Evolutionary conservation across 2,888 invertebrate species (phyloP).

Genomic region (Nemotelus nigrinus): DNA sequence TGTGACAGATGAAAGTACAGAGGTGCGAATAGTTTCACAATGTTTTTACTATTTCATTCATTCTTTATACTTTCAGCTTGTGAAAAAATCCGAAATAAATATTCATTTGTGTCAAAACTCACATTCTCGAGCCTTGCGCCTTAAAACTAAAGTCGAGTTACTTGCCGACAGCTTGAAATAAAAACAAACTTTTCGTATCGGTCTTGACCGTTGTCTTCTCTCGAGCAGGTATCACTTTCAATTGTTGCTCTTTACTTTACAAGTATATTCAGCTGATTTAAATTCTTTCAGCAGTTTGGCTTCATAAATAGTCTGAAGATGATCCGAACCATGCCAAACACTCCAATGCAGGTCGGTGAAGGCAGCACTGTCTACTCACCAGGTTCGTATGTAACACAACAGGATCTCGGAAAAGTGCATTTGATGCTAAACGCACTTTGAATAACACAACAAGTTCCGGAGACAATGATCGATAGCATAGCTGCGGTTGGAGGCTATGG

Average conservation of each 20-base stretch:
- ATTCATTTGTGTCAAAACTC: conserved; percentile 90
- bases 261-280: not conserved
- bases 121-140: conserved; percentile 72
- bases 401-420: conserved; percentile 70
- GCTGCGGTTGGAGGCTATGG: conserved; percentile 88
- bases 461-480: conserved; percentile 81
- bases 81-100: conserved; percentile 75
- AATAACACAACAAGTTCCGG: conserved; percentile 78
- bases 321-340: conserved; percentile 88
- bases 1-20: conserved; percentile 72
- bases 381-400: conserved; percentile 68
- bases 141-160: conserved; percentile 59
- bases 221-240: conserved; percentile 69
- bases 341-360: conserved; percentile 78
- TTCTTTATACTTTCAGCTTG: conserved; percentile 55
- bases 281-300: conserved; percentile 54
- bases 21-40: conserved; percentile 63
- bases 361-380: conserved; percentile 74
- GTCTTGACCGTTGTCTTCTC: conserved; percentile 79
- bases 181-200: conserved; percentile 77
- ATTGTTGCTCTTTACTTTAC: not conserved
- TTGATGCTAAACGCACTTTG: conserved; percentile 73
- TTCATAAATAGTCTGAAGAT: conserved; percentile 65
- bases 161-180: conserved; percentile 60
- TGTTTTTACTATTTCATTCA: not conserved